phyloP scores from a whole-genome alignment of 92 coral and sea anemone genomes.

The Diadumene lineata region DNA sequence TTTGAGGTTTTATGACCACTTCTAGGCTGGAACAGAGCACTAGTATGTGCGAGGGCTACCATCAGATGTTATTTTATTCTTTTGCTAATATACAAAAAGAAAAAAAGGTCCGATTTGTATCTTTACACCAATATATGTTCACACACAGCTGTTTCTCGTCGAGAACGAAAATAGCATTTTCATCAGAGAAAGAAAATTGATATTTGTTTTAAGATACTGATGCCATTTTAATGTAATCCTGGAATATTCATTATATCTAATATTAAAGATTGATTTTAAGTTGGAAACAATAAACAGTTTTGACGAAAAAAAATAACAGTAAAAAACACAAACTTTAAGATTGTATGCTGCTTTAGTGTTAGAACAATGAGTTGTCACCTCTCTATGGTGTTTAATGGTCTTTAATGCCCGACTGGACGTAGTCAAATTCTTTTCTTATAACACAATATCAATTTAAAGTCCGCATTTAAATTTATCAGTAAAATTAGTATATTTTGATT shows the following conservation, averaged over 20 bases:
- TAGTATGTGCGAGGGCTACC: background rate
- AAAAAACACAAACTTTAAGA: background rate
- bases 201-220: background rate
- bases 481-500: background rate
- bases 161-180: background rate
- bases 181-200: background rate
- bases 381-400: background rate
- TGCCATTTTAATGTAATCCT: background rate
- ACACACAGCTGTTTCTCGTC: background rate
- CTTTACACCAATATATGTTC: background rate
- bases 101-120: background rate
- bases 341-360: background rate
- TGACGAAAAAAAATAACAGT: background rate
- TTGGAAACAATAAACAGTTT: too few relatives aligned
- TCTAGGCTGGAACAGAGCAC: background rate
- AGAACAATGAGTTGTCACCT: conserved; percentile 1
- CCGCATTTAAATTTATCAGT: background rate
- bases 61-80: background rate
- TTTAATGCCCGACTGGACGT: background rate
- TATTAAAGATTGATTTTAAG: background rate
- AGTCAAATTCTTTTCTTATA: background rate
- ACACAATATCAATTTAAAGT: background rate
- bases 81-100: too few relatives aligned
- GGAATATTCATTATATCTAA: background rate
- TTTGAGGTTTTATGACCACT: background rate